phyloP scores from a whole-genome alignment of 2,113 vertebrate genomes.

The Genyomyrus donnyi region DNA sequence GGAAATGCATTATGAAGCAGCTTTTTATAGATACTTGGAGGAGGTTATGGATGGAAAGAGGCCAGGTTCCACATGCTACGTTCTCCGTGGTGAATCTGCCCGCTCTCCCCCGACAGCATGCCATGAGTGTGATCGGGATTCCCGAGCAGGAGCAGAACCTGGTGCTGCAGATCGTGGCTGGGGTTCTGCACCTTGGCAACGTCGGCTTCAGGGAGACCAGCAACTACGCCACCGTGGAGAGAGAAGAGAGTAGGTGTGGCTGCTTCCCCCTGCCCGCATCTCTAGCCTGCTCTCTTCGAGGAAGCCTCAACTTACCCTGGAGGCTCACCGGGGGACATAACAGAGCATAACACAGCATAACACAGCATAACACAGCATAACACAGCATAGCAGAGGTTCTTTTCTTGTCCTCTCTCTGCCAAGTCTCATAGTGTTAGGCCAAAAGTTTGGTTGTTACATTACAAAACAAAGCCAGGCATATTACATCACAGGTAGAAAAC shows the following conservation, averaged over 20 bases:
- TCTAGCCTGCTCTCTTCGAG: background rate
- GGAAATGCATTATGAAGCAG: background rate
- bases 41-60: background rate
- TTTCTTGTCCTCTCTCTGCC: background rate
- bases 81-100: background rate
- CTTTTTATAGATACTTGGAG: background rate
- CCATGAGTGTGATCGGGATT: conserved; percentile 94
- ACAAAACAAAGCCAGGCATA: conserved; percentile 20
- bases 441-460: conserved; percentile 32
- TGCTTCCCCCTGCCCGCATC: background rate
- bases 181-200: conserved; percentile 88
- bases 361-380: background rate
- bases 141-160: conserved; percentile 68
- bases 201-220: conserved; percentile 89
- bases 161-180: conserved; percentile 91
- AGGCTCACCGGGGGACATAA: background rate
- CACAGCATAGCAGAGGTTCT: background rate
- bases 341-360: background rate
- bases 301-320: conserved; percentile 32
- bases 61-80: background rate
- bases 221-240: conserved; percentile 93
- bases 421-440: conserved; percentile 39
- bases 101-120: conserved; percentile 62
- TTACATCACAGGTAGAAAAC: conserved; percentile 46
- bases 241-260: conserved; percentile 82